Evolutionary conservation across 2,113 vertebrate species (phyloP).

Genomic region (Pipra filicauda): DNA sequence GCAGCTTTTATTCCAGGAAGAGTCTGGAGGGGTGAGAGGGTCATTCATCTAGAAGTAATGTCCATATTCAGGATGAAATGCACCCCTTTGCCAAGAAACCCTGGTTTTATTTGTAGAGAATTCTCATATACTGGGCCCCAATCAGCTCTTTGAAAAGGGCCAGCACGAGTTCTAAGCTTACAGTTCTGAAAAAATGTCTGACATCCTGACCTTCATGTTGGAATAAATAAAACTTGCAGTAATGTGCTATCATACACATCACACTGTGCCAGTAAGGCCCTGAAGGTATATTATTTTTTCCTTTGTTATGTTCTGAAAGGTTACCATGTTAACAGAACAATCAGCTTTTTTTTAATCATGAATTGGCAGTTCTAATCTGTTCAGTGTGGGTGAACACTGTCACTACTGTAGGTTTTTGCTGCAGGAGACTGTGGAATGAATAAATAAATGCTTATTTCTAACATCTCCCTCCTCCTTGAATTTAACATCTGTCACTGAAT

Average conservation of each 20-base stretch:
- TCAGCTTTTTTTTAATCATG: neutral
- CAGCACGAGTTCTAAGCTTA: neutral
- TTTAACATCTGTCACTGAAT: slow-evolving; percentile 41
- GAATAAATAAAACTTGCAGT: neutral
- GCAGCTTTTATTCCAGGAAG: neutral
- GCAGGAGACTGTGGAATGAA: neutral
- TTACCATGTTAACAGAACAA: slow-evolving; percentile 45
- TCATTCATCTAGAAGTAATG: neutral
- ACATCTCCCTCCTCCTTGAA: neutral
- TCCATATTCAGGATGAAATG: neutral
- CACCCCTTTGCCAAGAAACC: neutral
- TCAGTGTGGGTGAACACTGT: slow-evolving; percentile 19
- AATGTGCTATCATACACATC: neutral
- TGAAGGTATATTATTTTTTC: neutral
- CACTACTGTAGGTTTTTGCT: neutral
- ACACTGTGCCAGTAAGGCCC: neutral
- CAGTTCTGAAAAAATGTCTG: neutral
- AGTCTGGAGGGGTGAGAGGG: neutral
- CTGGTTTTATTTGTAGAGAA: neutral
- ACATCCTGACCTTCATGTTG: neutral
- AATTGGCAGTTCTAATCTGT: slow-evolving; percentile 7
- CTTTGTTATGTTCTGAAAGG: slow-evolving; percentile 1
- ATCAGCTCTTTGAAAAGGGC: neutral
- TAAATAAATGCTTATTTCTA: slow-evolving; percentile 15
- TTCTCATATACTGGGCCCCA: neutral